Conservation (phyloP, 2,888 invertebrate genomes). For the Andricus curvator region DNA sequence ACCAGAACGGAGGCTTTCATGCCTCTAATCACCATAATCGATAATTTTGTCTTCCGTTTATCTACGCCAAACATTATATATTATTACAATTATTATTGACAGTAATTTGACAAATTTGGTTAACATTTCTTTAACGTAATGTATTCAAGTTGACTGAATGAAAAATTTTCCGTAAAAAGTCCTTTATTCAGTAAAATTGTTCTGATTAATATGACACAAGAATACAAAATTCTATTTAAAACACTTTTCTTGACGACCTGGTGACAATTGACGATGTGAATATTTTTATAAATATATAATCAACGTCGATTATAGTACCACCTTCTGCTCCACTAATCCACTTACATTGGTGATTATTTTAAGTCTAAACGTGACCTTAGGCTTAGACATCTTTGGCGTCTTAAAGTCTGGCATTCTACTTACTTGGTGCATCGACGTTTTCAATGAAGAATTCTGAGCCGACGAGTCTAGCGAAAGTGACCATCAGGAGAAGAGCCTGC, state of each 20-base stretch:
- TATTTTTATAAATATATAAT: constrained; percentile 10
- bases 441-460: constrained; percentile 63
- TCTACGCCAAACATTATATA: no score
- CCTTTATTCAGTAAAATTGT: no score
- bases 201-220: no score
- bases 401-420: constrained; percentile 53
- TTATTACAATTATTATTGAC: no score
- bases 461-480: constrained; percentile 63
- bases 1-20: no score
- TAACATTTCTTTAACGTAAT: no score
- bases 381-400: constrained; percentile 31
- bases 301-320: neutral
- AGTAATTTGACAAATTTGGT: no score
- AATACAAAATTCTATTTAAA: no score
- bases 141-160: no score
- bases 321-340: constrained; percentile 1
- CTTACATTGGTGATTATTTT: constrained; percentile 7
- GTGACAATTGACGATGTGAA: neutral
- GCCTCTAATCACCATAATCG: no score
- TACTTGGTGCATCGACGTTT: constrained; percentile 68
- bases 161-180: no score
- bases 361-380: constrained; percentile 6
- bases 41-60: no score
- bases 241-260: neutral
- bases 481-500: constrained; percentile 66